Conservation (phyloP, 2,113 vertebrate species). For the Theristicus caerulescens region DNA sequence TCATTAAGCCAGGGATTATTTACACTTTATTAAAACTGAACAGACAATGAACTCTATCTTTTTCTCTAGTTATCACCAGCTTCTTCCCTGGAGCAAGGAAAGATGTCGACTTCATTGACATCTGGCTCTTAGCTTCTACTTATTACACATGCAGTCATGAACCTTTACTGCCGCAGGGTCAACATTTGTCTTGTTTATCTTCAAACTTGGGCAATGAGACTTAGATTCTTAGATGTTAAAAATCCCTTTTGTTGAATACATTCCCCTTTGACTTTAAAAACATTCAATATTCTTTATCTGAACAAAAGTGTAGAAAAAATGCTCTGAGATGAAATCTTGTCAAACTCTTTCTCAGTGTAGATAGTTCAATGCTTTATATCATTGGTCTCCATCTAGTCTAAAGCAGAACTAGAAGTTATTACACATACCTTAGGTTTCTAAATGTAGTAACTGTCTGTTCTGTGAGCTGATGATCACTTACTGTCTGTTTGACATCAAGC, state of each 20-base stretch:
- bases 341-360: background rate
- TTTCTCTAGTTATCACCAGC: background rate
- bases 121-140: conserved; percentile 3
- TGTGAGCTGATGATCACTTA: background rate
- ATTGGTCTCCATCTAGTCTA: background rate
- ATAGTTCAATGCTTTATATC: background rate
- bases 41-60: background rate
- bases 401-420: background rate
- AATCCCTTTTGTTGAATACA: background rate
- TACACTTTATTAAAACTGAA: background rate
- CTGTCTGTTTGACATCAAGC: background rate
- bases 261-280: background rate
- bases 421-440: background rate
- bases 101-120: background rate
- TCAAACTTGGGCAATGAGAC: background rate
- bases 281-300: background rate
- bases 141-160: background rate
- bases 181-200: conserved; percentile 21
- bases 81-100: conserved; percentile 1
- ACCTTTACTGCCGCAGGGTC: background rate
- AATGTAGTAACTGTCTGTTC: background rate
- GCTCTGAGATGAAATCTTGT: background rate
- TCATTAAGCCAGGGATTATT: background rate
- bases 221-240: background rate
- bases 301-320: background rate